Percentiles rank a stretch among this genome's conserved stretches.
These are phyloP conservation scores for Pycnonotus jocosus DNA, from an alignment of 2,113 vertebrate genomes.

Conservation along the genomic window DNA sequence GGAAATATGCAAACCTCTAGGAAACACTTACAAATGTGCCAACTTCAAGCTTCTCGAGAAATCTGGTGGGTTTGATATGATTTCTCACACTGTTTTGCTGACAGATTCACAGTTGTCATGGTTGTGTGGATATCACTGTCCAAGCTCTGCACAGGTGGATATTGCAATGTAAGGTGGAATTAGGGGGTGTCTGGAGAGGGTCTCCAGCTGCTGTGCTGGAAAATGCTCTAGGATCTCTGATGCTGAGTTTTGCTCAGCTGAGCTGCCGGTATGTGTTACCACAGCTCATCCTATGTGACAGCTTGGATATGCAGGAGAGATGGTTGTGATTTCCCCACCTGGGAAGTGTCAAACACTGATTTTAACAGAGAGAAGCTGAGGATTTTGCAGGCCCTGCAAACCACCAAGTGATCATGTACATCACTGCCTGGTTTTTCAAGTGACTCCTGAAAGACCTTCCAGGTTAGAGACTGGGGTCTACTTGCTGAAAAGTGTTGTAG, in stretches of 20 bases:
- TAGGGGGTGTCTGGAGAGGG: not conserved
- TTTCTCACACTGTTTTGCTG: not conserved
- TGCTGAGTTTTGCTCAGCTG: not conserved
- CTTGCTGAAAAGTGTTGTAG: not conserved
- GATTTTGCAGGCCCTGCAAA: not conserved
- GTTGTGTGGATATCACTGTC: not conserved
- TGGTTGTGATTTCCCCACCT: not conserved
- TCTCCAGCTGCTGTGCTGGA: not conserved
- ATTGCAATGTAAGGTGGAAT: not conserved
- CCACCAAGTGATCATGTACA: not conserved
- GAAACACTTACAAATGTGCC: not conserved
- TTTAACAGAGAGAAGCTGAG: not conserved
- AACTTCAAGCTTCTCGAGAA: not conserved
- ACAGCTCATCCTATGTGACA: not conserved
- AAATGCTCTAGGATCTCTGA: rapidly evolving
- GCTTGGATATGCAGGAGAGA: not conserved
- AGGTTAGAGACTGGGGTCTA: not conserved
- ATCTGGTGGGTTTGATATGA: not conserved
- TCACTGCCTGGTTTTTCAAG: not conserved
- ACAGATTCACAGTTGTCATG: not conserved
- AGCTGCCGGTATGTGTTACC: rapidly evolving
- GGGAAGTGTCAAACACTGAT: not conserved
- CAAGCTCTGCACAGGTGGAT: not conserved
- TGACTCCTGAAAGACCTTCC: not conserved
- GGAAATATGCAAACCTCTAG: not conserved